Percentiles rank a stretch among this genome's conserved stretches.
Conservation (phyloP, 2,888 invertebrate species). For the Plutella xylostella region DNA sequence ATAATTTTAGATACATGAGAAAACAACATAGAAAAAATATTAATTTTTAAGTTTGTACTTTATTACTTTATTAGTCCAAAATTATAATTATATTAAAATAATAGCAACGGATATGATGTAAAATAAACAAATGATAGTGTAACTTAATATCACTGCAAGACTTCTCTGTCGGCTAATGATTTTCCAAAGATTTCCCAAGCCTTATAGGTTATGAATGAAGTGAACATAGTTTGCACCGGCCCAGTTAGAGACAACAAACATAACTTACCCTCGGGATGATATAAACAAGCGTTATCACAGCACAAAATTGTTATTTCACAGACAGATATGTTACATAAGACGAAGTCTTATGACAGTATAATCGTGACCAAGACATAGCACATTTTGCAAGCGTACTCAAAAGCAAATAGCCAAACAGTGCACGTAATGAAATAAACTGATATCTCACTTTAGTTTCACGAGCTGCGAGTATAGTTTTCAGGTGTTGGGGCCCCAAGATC, state of each 20-base stretch:
- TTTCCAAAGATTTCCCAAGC: background rate
- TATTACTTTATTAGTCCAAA: background rate
- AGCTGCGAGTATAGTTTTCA: constrained; percentile 36
- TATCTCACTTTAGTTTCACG: constrained; percentile 57
- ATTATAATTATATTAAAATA: background rate
- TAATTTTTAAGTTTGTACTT: too few relatives aligned
- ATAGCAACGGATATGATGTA: background rate
- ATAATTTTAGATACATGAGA: too few relatives aligned
- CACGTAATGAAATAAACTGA: constrained; percentile 33
- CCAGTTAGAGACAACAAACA: background rate
- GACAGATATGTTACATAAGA: constrained; percentile 63
- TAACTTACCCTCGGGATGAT: constrained; percentile 47
- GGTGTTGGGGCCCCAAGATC: constrained; percentile 45
- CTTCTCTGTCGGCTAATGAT: background rate
- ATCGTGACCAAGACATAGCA: constrained; percentile 27
- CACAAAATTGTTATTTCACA: constrained; percentile 43
- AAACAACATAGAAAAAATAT: too few relatives aligned
- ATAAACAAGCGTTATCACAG: constrained; percentile 49
- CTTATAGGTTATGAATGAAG: constrained; percentile 21
- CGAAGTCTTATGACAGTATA: constrained; percentile 54
- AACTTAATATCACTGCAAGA: too few relatives aligned
- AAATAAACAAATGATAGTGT: background rate
- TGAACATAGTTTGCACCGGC: background rate
- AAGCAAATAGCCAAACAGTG: constrained; percentile 37
- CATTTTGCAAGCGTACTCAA: constrained; percentile 42